Base-by-base conservation (phyloP, 2,888 invertebrate genomes). In the Eremobia ochroleuca region DNA sequence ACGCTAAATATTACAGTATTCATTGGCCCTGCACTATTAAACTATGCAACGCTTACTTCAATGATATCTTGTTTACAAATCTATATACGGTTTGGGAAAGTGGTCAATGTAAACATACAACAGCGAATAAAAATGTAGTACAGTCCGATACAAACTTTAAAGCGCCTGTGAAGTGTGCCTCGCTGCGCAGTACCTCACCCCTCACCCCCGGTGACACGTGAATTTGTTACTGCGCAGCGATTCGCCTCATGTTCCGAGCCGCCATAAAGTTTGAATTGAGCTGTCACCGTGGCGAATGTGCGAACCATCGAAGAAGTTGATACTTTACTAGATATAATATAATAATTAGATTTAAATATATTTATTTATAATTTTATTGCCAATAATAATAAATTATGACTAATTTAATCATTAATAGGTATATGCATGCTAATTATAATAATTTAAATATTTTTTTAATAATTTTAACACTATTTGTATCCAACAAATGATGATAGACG, bases 1-100 rank as follows among this genome's bases (percentile, higher is more conserved):
- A 86, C 87, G 87, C 85, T 88, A 89, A 89, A 87, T 90, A 86
- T 89, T 92, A 92, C 90, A 91, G 92, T 93, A 92, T 90, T 92
- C 92, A 92, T 93, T 93, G 93, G 93, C 93, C 93, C 93, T 92
- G 92, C 88, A 89, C 89, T 91, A 91, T 86, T 87, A 86, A 89
- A 90, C 90, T 92, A 90, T 88, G 89, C 88, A 91, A 90, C 92
- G 90, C 90, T 92, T 92, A 92, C 52, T 76, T 83, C 85, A 88
- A 89, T 91, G 92, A 91, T 92, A 93, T 77, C 77, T 76, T 81
- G 73, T 80, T 83, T 87, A 85, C 81, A 79, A 79, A 81, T 86
- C 76, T 88, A 89, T 88, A 89, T 73, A 70, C 49, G 66, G 69
- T 25, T 76, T 49, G 40, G 61, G 40, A 0, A 64, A 72, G 77